Percentiles rank a stretch among this genome's conserved stretches.
Conservation (phyloP, 2,888 invertebrate genomes). For the Orthosia gothica region DNA sequence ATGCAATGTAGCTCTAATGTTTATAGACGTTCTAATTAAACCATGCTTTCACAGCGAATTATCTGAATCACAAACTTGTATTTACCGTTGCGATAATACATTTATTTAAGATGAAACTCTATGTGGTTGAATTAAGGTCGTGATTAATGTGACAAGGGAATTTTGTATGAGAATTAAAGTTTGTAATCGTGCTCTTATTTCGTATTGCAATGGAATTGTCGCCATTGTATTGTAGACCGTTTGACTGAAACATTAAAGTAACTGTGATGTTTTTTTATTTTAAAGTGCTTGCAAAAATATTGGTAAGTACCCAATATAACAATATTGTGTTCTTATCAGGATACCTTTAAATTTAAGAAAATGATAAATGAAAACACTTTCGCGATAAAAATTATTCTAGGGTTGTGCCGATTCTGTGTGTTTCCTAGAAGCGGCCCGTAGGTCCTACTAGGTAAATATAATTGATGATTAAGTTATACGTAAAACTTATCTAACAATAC, state of each 20-base stretch:
- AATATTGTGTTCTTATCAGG: too few species aligned
- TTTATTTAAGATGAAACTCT: background rate
- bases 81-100: background rate
- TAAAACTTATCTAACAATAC: too few species aligned
- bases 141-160: background rate
- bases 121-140: background rate
- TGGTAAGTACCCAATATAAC: conserved; percentile 13
- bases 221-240: conserved; percentile 29
- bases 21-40: conserved; percentile 23
- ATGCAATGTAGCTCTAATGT: conserved; percentile 19
- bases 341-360: too few species aligned
- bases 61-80: conserved; percentile 14
- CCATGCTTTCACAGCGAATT: conserved; percentile 16
- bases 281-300: conserved; percentile 1
- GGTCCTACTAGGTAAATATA: too few species aligned
- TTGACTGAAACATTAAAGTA: conserved; percentile 5
- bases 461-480: too few species aligned
- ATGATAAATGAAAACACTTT: too few species aligned
- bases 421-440: too few species aligned
- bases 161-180: background rate
- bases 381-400: too few species aligned
- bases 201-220: conserved; percentile 6
- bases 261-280: background rate
- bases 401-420: too few species aligned
- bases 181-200: conserved; percentile 15